Conservation (phyloP, 2,888 invertebrate genomes). For the Neuroscelio doddi region DNA sequence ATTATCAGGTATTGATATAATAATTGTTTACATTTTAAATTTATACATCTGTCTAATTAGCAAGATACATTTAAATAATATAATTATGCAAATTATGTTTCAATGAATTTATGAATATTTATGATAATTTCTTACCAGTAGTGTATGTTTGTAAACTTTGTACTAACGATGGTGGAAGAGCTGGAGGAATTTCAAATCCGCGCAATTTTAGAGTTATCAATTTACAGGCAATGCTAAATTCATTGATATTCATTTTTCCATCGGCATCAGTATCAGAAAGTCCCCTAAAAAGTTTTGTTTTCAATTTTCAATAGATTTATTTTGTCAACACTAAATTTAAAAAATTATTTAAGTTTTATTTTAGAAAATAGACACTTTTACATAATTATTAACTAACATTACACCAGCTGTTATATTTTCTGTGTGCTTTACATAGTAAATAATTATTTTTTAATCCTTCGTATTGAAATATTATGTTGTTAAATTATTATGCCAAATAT, state of each 20-base stretch:
- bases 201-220: slow-evolving; percentile 93
- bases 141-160: slow-evolving; percentile 76
- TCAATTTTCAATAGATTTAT: background rate
- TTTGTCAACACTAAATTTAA: background rate
- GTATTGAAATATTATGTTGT: no score
- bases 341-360: background rate
- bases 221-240: slow-evolving; percentile 99
- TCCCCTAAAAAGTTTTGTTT: slow-evolving; percentile 74
- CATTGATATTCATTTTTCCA: slow-evolving; percentile 95
- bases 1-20: no score
- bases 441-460: no score
- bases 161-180: slow-evolving; percentile 84
- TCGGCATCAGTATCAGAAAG: slow-evolving; percentile 97
- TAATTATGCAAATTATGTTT: no score
- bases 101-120: background rate
- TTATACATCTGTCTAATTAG: no score
- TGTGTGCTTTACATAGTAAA: no score
- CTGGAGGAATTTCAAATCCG: slow-evolving; percentile 91
- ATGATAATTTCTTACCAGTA: slow-evolving; percentile 69
- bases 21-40: no score
- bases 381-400: no score
- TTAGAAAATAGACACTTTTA: background rate
- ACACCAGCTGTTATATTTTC: no score
- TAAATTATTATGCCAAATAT: no score
- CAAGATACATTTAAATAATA: no score